Conservation (phyloP, 2,113 vertebrate species). For the Canis aureus region DNA sequence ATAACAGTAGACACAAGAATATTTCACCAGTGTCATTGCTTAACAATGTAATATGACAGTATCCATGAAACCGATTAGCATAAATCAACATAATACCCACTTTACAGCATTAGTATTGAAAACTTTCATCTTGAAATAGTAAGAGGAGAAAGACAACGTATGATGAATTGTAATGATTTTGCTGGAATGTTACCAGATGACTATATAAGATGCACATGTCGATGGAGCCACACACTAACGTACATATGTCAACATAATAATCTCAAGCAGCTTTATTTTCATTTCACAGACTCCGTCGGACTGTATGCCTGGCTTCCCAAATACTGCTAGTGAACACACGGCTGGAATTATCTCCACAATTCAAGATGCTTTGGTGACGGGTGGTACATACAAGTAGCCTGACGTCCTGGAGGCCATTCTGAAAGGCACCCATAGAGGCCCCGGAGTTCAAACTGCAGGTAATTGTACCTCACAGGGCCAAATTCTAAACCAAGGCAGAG, state of each 20-base stretch:
- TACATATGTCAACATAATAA: fast-evolving
- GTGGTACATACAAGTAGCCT: background rate
- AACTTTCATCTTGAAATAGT: slow-evolving; percentile 80
- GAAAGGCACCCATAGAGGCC: background rate
- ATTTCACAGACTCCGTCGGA: background rate
- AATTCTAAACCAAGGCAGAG: slow-evolving; percentile 59
- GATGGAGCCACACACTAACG: background rate
- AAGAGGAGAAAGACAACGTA: background rate
- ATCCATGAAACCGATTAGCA: slow-evolving; percentile 78
- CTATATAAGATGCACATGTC: background rate
- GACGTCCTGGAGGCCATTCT: background rate
- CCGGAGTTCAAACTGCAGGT: slow-evolving; percentile 69
- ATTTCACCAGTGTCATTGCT: slow-evolving; percentile 76
- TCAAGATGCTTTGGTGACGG: background rate
- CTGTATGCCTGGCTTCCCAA: background rate
- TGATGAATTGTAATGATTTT: slow-evolving; percentile 65
- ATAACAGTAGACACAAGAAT: slow-evolving; percentile 63
- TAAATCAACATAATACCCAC: slow-evolving; percentile 85
- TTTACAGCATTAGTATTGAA: slow-evolving; percentile 80
- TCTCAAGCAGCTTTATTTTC: background rate
- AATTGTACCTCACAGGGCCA: slow-evolving; percentile 71
- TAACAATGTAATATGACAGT: slow-evolving; percentile 79
- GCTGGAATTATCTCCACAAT: fast-evolving
- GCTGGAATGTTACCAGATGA: slow-evolving; percentile 25
- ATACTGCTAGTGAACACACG: background rate